Evolutionary conservation across 2,888 invertebrate genomes (phyloP), one percentile per base, ranked within the genome.

Genomic region (Coecobrya sp.): DNA sequence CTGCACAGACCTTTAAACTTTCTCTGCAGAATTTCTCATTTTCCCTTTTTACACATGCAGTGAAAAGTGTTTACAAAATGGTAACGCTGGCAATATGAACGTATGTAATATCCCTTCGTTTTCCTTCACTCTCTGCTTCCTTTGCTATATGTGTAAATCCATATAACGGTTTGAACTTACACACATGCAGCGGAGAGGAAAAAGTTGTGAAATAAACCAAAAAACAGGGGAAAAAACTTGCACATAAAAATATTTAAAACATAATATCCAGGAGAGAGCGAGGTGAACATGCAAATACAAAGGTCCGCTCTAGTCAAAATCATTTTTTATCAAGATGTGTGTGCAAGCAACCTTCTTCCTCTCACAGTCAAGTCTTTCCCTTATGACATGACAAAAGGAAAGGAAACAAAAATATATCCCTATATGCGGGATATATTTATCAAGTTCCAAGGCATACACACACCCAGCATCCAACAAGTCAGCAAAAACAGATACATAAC

Each of bases 1-100:
- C 79, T 88, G 88, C 81, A 76, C 22, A 81, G 88, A 68, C 88
- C 81, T 81, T 88, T 88, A 88, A 81, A 88, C 88, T 88, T 88
- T 65, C 65, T 19, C 42, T 25, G 36, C 11, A 62, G 42, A 76
- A 22, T 87, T 76, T 87, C 76, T 87, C 76, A 87, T 87, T 87
- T 87, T 87, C 87, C 13, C 8, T 85, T 42, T 87, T 22, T 76
- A 76, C 45, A 87, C 76, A 87, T 73, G 86, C 73, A 52, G 70
- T 73, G 73, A 85, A 68, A 86, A 86, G 19, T 86, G 36, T 52
- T 52, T n/a, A 36, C 30, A 82, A 59, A 82, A 59, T 82, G 19
- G 36, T 55, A 82, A 82, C 22, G 19, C 42, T 52, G 49, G 27
- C 27, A 52, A 49, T 81, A 82, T 59, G 82, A 55, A 59, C 30